Conservation (phyloP, 2,888 invertebrate species). For the Machimus rusticus region DNA sequence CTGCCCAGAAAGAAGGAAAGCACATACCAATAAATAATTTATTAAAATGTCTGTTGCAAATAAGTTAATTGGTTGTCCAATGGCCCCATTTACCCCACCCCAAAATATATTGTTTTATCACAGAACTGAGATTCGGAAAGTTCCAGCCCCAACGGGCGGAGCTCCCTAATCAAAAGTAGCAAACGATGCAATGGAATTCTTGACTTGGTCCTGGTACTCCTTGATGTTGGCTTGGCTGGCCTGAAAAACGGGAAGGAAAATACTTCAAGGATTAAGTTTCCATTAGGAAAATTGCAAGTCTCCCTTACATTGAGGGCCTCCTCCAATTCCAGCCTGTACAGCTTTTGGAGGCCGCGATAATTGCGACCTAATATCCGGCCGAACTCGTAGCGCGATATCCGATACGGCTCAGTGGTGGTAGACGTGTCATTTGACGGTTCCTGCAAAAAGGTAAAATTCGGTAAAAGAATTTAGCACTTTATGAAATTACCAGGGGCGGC, state of each 20-base stretch:
- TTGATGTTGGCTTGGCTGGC: constrained; percentile 59
- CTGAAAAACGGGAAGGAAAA: constrained; percentile 50
- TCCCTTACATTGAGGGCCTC: constrained; percentile 60
- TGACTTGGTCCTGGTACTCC: constrained; percentile 57
- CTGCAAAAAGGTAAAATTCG: neutral
- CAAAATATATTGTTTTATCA: constrained; percentile 2
- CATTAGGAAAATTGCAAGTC: constrained; percentile 21
- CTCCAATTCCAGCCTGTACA: constrained; percentile 57
- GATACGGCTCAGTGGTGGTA: constrained; percentile 58
- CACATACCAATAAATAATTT: constrained; percentile 6
- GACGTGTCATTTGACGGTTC: neutral
- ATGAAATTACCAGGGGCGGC: constrained; percentile 47
- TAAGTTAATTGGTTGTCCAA: neutral
- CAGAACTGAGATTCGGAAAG: neutral
- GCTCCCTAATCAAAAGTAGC: constrained; percentile 27
- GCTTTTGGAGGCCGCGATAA: constrained; percentile 59
- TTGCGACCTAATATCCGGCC: constrained; percentile 60
- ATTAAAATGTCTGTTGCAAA: constrained; percentile 2
- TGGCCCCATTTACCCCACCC: neutral
- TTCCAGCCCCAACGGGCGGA: neutral
- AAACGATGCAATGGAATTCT: constrained; percentile 51
- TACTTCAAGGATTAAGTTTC: constrained; percentile 3
- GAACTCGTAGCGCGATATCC: constrained; percentile 59
- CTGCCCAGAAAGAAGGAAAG: neutral
- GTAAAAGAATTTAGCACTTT: neutral